Conservation (phyloP, 2,113 vertebrate species). For the Ceyx cyanopectus region DNA sequence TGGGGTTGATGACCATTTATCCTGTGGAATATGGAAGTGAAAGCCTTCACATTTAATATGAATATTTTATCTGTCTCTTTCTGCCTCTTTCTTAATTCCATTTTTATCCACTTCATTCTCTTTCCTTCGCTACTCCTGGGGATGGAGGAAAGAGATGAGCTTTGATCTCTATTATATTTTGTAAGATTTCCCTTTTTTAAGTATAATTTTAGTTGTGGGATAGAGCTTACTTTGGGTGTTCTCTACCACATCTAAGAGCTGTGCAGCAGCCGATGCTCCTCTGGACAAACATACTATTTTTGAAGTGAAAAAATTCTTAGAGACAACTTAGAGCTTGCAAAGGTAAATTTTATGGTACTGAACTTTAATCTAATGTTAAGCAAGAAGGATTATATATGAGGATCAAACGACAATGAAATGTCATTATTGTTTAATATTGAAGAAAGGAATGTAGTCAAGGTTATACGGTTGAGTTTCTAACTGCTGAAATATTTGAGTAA, state of each 20-base stretch:
- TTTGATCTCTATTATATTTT: constrained; percentile 48
- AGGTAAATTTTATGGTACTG: background rate
- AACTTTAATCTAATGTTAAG: background rate
- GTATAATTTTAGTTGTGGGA: background rate
- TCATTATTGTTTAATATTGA: background rate
- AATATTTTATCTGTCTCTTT: constrained; percentile 8
- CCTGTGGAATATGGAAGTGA: background rate
- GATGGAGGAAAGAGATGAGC: background rate
- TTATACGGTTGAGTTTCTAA: background rate
- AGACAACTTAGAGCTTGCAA: background rate
- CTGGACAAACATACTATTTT: background rate
- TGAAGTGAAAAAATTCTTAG: background rate
- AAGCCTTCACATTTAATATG: background rate
- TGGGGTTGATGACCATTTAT: background rate
- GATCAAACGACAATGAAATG: background rate
- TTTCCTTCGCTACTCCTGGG: background rate
- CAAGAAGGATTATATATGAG: background rate
- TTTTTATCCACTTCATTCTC: constrained; percentile 30
- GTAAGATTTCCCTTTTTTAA: background rate
- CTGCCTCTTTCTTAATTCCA: background rate
- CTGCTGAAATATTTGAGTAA: background rate
- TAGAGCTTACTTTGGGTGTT: background rate
- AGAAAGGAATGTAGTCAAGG: background rate
- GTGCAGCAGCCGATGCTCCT: background rate
- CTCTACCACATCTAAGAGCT: background rate